Evolutionary conservation across 2,113 vertebrate species (phyloP).

Genomic region (Seriola dumerili): DNA sequence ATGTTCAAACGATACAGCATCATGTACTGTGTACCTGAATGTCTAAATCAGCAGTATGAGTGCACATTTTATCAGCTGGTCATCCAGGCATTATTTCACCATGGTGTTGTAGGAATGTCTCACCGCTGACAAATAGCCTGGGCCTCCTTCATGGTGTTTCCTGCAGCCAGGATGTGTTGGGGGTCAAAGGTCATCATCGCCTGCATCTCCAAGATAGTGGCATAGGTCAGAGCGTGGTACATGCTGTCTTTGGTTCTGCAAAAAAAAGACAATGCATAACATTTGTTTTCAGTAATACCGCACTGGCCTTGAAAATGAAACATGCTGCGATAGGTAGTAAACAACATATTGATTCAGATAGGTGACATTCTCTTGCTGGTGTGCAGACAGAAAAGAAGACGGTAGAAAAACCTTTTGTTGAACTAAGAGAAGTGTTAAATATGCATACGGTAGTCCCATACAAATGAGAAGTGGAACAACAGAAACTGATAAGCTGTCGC

Average conservation of each 20-base stretch:
- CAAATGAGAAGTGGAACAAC: background rate
- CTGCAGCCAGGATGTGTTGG: conserved; percentile 92
- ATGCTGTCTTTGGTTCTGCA: conserved; percentile 95
- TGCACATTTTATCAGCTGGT: background rate
- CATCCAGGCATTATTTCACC: background rate
- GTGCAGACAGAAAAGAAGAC: background rate
- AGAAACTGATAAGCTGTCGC: background rate
- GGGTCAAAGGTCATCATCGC: conserved; percentile 99
- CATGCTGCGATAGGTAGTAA: background rate
- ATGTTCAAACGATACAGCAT: background rate
- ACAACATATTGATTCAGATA: background rate
- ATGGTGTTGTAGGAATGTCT: conserved; percentile 29
- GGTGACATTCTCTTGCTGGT: background rate
- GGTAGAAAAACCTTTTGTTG: background rate
- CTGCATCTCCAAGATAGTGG: conserved; percentile 98
- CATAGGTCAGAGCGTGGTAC: conserved; percentile 96
- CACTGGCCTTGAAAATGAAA: conserved; percentile 1
- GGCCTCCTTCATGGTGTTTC: conserved; percentile 96
- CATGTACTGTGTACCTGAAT: background rate
- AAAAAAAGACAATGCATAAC: conserved; percentile 43
- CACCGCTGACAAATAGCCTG: conserved; percentile 94
- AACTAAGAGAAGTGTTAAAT: background rate
- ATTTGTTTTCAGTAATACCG: background rate
- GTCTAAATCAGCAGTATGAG: background rate
- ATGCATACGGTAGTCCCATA: background rate